A percentile compares a stretch with the other conserved stretches of the same genome.
Evolutionary conservation across 2,113 vertebrate genomes (phyloP).

Genomic region (Trematomus loennbergii): DNA sequence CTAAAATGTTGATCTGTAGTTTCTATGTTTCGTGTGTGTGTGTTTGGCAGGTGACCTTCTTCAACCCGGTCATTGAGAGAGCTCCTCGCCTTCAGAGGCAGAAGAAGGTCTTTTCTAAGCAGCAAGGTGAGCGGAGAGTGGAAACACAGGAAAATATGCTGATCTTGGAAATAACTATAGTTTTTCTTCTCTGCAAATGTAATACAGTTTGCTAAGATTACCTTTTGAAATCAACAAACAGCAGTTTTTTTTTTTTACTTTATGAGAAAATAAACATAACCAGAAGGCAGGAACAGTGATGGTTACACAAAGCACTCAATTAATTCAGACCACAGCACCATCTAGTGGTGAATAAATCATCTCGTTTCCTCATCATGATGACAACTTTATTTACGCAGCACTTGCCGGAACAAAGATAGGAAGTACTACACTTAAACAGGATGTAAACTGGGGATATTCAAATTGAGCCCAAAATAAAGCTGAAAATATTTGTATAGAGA

Average conservation of each 20-base stretch:
- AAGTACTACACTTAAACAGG: background rate
- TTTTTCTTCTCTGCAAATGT: background rate
- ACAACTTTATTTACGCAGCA: background rate
- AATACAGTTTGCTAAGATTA: background rate
- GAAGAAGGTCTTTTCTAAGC: conserved; percentile 94
- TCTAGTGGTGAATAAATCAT: conserved; percentile 46
- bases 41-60: conserved; percentile 89
- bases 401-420: background rate
- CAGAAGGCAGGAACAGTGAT: background rate
- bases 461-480: background rate
- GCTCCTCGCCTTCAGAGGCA: conserved; percentile 90
- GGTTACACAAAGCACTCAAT: background rate
- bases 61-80: conserved; percentile 90
- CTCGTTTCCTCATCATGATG: background rate
- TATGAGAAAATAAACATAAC: background rate
- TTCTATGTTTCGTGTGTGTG: conserved; percentile 4
- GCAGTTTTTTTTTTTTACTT: background rate
- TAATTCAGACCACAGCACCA: conserved; percentile 43
- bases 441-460: background rate
- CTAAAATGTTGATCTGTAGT: conserved; percentile 15
- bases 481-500: background rate
- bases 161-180: background rate
- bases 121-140: conserved; percentile 85
- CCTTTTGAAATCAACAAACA: background rate
- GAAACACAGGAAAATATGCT: background rate